Conservation (phyloP, 2,797 vertebrate species). For the Aplochiton taeniatus region DNA sequence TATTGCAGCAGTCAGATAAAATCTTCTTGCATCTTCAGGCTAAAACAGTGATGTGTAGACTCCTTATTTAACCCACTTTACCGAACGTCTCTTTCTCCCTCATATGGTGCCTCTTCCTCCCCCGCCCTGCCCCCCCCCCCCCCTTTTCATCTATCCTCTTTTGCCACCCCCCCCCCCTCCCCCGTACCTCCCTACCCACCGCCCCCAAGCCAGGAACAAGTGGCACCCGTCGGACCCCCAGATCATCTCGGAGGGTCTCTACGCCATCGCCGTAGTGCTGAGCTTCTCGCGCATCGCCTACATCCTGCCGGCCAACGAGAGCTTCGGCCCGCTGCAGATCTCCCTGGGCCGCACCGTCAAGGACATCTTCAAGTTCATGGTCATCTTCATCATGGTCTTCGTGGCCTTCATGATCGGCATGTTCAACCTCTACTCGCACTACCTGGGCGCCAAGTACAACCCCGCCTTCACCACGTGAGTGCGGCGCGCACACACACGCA, state of each 20-base stretch:
- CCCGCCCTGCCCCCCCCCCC: neutral
- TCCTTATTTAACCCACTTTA: neutral
- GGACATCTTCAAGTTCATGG: conserved; percentile 99
- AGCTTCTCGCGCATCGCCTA: conserved; percentile 97
- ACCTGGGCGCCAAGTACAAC: conserved; percentile 97
- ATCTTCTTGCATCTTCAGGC: no score
- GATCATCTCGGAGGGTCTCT: conserved; percentile 96
- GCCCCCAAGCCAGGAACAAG: conserved; percentile 94
- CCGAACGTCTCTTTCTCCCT: neutral
- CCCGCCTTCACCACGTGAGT: conserved; percentile 98
- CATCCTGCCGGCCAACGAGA: conserved; percentile 97
- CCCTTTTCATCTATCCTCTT: neutral
- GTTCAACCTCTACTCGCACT: conserved; percentile 98
- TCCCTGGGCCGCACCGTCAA: conserved; percentile 95
- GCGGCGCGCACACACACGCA: neutral
- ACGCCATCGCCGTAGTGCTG: conserved; percentile 93
- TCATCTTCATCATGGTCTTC: conserved; percentile 99
- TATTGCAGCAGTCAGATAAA: no score
- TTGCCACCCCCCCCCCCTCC: neutral
- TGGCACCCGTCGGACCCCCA: conserved; percentile 97
- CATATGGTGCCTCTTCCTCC: neutral
- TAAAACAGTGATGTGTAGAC: no score
- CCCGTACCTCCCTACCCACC: conserved; percentile 14
- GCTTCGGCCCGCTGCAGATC: conserved; percentile 96
- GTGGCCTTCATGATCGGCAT: conserved; percentile 99